Percentiles rank a stretch among this genome's conserved stretches.
These are phyloP conservation scores for Rhizoglyphus robini DNA, from an alignment of 1,140 invertebrate genomes.

Conservation along the genomic window DNA sequence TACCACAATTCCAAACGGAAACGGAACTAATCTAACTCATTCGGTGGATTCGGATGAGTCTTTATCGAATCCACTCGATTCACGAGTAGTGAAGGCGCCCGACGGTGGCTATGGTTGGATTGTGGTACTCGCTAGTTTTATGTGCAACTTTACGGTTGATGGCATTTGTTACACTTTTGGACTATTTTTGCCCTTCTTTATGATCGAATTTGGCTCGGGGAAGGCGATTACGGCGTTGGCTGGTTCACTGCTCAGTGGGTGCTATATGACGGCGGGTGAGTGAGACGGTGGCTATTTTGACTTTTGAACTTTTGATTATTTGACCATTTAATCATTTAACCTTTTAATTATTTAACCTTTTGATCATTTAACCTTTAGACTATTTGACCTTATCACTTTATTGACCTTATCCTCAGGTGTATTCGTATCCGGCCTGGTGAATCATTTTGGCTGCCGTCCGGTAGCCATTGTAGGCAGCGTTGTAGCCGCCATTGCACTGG, in stretches of 20 bases:
- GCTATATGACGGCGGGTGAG: slow-evolving; percentile 78
- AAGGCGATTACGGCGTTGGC: slow-evolving; percentile 83
- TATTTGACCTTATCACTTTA: too few species aligned
- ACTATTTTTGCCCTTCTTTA: slow-evolving; percentile 66
- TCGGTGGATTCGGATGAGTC: neutral
- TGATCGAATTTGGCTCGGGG: slow-evolving; percentile 63
- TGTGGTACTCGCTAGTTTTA: slow-evolving; percentile 85
- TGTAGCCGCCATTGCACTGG: slow-evolving; percentile 65
- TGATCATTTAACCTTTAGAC: neutral
- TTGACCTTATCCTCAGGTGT: slow-evolving; percentile 68
- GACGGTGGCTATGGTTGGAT: slow-evolving; percentile 60
- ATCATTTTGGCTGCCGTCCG: slow-evolving; percentile 81
- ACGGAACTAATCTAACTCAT: neutral
- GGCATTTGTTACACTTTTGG: slow-evolving; percentile 89
- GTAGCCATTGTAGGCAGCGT: slow-evolving; percentile 82
- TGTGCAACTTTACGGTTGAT: slow-evolving; percentile 97
- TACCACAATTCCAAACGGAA: neutral
- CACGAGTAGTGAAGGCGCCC: slow-evolving; percentile 25
- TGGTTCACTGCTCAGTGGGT: slow-evolving; percentile 78
- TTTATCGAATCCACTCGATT: neutral
- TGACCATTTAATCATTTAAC: too few species aligned
- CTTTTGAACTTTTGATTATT: neutral
- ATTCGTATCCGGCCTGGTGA: slow-evolving; percentile 82
- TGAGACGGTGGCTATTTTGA: neutral
- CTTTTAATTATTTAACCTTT: neutral